Conservation (phyloP, 2,113 vertebrate species). For the Coptodon bakossiorum region DNA sequence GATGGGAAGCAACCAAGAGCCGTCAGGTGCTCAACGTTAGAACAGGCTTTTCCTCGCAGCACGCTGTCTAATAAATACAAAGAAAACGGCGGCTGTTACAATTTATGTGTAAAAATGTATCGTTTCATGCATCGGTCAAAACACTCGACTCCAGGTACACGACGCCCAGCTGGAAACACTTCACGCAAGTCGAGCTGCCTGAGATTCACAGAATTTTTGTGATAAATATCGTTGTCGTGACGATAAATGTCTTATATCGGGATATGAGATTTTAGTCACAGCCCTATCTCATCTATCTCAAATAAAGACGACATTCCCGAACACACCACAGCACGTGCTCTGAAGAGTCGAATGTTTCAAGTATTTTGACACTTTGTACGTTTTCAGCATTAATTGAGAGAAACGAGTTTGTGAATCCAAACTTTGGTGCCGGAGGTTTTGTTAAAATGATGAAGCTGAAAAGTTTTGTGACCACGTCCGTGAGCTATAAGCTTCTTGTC, state of each 20-base stretch:
- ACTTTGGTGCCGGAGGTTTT: background rate
- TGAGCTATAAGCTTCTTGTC: background rate
- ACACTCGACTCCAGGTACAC: too few species aligned
- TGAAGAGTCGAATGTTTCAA: background rate
- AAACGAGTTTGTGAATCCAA: background rate
- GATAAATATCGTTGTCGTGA: rapidly evolving
- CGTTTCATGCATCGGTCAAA: too few species aligned
- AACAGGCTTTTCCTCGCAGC: too few species aligned
- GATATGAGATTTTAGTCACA: background rate
- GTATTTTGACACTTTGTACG: background rate
- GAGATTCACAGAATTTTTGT: background rate
- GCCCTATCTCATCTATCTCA: background rate
- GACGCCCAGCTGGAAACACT: too few species aligned
- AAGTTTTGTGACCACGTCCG: background rate
- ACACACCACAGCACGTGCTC: rapidly evolving
- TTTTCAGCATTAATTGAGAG: background rate
- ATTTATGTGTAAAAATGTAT: too few species aligned
- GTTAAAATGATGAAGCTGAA: background rate
- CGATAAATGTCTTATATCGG: background rate
- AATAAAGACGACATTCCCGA: background rate
- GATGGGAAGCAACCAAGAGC: too few species aligned
- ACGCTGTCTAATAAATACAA: too few species aligned
- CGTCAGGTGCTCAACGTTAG: too few species aligned
- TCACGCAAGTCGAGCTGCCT: too few species aligned
- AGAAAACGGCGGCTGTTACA: too few species aligned